Base-by-base conservation (phyloP, 2,888 invertebrate genomes). In the Caenorhabditis afra region DNA sequence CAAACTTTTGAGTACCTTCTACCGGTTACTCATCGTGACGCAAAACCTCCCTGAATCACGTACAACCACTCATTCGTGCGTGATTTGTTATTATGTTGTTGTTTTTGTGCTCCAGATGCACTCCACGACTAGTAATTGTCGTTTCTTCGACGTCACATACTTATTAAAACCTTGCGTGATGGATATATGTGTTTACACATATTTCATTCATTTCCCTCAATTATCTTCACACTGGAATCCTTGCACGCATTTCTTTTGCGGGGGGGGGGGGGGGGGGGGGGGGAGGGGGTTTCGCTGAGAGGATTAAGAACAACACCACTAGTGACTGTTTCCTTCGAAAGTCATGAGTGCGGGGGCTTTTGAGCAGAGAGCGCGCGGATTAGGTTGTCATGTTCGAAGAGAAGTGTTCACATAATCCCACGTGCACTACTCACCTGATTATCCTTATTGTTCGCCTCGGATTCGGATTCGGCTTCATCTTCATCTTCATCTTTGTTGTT, bases 91-190 rank as follows among this genome's bases (percentile, higher is more conserved):
- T 55, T n/a, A n/a, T n/a, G n/a, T n/a, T n/a, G 29, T 57, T 71
- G 59, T 71, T 71, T 47, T 62, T 55, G 37, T 61, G 70, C 49
- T 71, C 50, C 49, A 29, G 44, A 45, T 37, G 52, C 44, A 58
- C 64, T 70, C 67, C 47, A 20, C 16, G 18, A 29, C 23, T 18
- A 20, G 47, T 55, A 61, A 58, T 57, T 47, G 64, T 23, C 18
- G 62, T 39, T 20, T 55, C 11, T 8, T 16, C 10, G 18, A 73
- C 73, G 73, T 73, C 73, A 73, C 64, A 37, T 14, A 37, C 71
- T 71, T 73, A 73, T 73, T 73, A 73, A 73, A 73, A 57, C 37
- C 57, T 39, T 44, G 12, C 49, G 12, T 59, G 49, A 52, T 44
- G 52, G 14, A 44, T 44, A 58, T 52, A 18, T 50, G 14, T 65